phyloP scores from a whole-genome alignment of 2,797 vertebrate species.

The Pterois miles region DNA sequence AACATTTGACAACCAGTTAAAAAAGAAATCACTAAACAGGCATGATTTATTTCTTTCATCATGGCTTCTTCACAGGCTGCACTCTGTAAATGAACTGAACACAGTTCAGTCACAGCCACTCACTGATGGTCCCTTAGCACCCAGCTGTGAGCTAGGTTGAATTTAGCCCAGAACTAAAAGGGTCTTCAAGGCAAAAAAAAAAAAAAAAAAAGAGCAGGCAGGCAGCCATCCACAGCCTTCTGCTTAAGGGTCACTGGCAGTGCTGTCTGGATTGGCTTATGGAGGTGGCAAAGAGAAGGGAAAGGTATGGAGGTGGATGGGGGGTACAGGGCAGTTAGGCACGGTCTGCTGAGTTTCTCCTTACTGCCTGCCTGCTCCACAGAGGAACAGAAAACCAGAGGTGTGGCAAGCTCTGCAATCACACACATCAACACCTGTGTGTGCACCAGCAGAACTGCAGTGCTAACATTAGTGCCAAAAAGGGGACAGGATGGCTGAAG shows the following conservation, averaged over 20 bases:
- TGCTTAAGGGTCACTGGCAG: constrained; percentile 59
- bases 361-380: constrained; percentile 13
- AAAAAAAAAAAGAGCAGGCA: too few relatives aligned
- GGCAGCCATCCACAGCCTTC: constrained; percentile 14
- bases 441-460: neutral
- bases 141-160: constrained; percentile 41
- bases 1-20: neutral
- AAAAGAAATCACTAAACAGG: neutral
- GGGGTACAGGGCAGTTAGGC: constrained; percentile 23
- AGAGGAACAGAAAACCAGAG: constrained; percentile 28
- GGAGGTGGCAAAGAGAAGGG: constrained; percentile 26
- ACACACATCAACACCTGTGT: constrained; percentile 1
- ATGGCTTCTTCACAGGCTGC: neutral
- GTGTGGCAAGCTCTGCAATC: constrained; percentile 21
- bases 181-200: neutral
- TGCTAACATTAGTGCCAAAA: neutral
- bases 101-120: constrained; percentile 23
- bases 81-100: constrained; percentile 21
- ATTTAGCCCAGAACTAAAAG: constrained; percentile 36
- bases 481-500: neutral
- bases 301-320: neutral
- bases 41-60: neutral
- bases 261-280: constrained; percentile 30
- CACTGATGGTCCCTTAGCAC: constrained; percentile 13
- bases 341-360: constrained; percentile 39